Conservation (phyloP, 2,113 vertebrate species). For the Formicarius rufipectus region DNA sequence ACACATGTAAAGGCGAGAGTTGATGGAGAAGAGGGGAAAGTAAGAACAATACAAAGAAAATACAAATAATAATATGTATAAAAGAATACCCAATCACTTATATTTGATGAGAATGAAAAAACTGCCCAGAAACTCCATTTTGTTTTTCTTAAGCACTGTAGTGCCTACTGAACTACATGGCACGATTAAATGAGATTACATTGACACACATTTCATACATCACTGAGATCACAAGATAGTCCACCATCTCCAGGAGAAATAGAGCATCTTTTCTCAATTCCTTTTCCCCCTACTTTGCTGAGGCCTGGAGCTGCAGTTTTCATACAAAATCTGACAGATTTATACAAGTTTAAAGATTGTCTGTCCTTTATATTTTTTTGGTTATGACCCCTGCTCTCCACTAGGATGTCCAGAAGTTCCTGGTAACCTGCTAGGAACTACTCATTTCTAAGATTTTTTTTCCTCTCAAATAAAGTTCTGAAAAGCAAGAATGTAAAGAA, state of each 20-base stretch:
- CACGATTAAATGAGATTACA: neutral
- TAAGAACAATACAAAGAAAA: neutral
- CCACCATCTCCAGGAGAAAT: neutral
- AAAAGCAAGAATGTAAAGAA: neutral
- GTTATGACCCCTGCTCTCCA: neutral
- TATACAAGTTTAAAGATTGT: neutral
- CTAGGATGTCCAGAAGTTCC: neutral
- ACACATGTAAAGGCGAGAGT: neutral
- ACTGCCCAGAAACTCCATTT: neutral
- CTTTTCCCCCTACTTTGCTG: neutral
- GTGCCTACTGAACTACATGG: neutral
- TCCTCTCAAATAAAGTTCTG: neutral
- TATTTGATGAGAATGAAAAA: neutral
- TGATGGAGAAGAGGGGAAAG: neutral
- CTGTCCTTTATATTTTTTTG: neutral
- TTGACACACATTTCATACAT: neutral
- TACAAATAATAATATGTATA: neutral
- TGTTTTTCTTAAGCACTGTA: neutral
- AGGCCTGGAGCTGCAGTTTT: neutral
- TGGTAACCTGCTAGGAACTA: neutral
- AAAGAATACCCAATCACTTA: accelerated
- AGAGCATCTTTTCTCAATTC: neutral
- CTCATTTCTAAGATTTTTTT: neutral
- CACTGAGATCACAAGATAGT: neutral
- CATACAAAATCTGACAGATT: neutral